phyloP scores from a whole-genome alignment of 2,888 invertebrate genomes.

The Gymnoscelis rufifasciata region DNA sequence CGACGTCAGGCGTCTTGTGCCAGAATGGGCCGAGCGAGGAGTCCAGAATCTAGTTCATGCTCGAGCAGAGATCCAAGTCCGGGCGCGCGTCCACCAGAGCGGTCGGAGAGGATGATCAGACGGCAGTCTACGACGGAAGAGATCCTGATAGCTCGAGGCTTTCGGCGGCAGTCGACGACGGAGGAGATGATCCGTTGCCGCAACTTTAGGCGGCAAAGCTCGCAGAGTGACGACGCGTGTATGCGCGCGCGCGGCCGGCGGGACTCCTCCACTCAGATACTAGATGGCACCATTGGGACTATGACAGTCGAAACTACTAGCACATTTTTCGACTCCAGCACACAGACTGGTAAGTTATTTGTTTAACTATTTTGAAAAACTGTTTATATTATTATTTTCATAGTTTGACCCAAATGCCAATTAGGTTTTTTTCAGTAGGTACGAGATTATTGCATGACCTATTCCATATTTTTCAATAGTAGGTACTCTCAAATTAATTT shows the following conservation, averaged over 20 bases:
- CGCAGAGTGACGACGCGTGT: slow-evolving; percentile 90
- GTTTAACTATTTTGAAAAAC: neutral
- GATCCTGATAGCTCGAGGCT: slow-evolving; percentile 92
- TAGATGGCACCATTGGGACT: slow-evolving; percentile 93
- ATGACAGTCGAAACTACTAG: slow-evolving; percentile 96
- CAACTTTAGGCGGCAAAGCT: slow-evolving; percentile 93
- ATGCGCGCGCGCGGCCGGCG: slow-evolving; percentile 84
- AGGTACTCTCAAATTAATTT: too few relatives aligned
- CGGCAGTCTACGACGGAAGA: slow-evolving; percentile 95
- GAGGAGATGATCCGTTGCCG: slow-evolving; percentile 96
- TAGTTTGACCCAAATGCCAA: too few relatives aligned
- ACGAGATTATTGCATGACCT: too few relatives aligned
- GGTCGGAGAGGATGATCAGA: slow-evolving; percentile 83
- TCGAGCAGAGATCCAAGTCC: slow-evolving; percentile 92
- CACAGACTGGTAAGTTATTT: slow-evolving; percentile 89
- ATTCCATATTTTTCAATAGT: too few relatives aligned
- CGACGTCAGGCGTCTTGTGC: slow-evolving; percentile 90
- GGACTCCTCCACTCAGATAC: slow-evolving; percentile 93
- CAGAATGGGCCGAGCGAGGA: slow-evolving; percentile 76
- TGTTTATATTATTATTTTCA: neutral
- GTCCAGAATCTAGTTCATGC: slow-evolving; percentile 87
- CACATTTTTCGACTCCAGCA: slow-evolving; percentile 94
- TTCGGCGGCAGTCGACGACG: slow-evolving; percentile 92
- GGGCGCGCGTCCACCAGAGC: slow-evolving; percentile 80
- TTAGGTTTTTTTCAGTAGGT: too few relatives aligned